phyloP scores from a whole-genome alignment of 2,113 vertebrate genomes.

The Onychostoma macrolepis region DNA sequence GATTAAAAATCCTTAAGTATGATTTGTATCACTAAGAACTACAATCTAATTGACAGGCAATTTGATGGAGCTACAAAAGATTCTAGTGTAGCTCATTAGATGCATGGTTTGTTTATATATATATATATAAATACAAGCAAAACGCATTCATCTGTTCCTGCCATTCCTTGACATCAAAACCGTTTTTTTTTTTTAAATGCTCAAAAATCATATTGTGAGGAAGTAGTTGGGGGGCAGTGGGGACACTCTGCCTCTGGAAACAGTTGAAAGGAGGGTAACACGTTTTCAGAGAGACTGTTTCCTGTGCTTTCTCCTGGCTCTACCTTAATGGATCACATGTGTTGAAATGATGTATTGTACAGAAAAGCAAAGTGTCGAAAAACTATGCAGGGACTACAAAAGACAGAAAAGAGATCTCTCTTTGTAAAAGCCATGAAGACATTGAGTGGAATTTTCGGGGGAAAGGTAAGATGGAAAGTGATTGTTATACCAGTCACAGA shows the following conservation, averaged over 20 bases:
- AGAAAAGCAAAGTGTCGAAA: slow-evolving; percentile 56
- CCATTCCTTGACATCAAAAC: slow-evolving; percentile 28
- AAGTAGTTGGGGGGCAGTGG: slow-evolving; percentile 45
- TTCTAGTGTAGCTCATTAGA: background rate
- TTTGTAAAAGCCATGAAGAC: slow-evolving; percentile 29
- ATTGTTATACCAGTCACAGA: slow-evolving; percentile 80
- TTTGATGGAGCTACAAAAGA: background rate
- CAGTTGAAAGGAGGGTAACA: slow-evolving; percentile 66
- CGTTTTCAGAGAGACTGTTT: slow-evolving; percentile 65
- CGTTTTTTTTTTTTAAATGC: slow-evolving; percentile 39
- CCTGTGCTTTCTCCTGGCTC: slow-evolving; percentile 69
- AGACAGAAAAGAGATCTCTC: slow-evolving; percentile 10
- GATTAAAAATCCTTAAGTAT: background rate
- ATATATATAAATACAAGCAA: background rate
- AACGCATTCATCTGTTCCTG: background rate
- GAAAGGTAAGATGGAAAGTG: slow-evolving; percentile 62
- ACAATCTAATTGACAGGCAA: background rate
- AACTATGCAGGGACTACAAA: slow-evolving; percentile 41
- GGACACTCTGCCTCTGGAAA: slow-evolving; percentile 62
- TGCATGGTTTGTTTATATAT: background rate
- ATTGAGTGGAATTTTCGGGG: slow-evolving; percentile 45
- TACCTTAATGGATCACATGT: slow-evolving; percentile 77
- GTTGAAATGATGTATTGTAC: slow-evolving; percentile 61
- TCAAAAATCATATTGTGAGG: slow-evolving; percentile 52
- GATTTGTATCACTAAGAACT: background rate